phyloP scores from a whole-genome alignment of 2,888 invertebrate genomes.

The Invenusta paracnida region DNA sequence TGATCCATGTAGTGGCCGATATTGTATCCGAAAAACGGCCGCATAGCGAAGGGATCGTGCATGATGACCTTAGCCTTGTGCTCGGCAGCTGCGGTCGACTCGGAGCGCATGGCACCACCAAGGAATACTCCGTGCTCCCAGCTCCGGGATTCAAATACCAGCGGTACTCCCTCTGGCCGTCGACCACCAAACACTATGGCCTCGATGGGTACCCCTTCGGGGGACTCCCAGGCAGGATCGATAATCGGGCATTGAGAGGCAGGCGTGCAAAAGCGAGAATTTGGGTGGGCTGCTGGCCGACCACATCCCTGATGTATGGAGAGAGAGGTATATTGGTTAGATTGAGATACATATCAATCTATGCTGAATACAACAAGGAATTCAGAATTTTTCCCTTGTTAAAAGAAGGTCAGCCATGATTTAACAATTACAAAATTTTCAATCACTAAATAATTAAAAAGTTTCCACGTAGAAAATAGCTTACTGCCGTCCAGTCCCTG shows the following conservation, averaged over 20 bases:
- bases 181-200: constrained; percentile 51
- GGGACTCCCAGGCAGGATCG: constrained; percentile 49
- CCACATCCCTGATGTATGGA: constrained; percentile 13
- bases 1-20: constrained; percentile 51
- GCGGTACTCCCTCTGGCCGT: constrained; percentile 51
- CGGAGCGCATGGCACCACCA: constrained; percentile 52
- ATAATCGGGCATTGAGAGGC: constrained; percentile 51
- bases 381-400: no score
- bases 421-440: background rate
- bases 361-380: no score
- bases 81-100: constrained; percentile 54
- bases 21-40: constrained; percentile 55
- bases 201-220: constrained; percentile 50
- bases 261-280: constrained; percentile 50
- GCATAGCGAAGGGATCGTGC: constrained; percentile 55
- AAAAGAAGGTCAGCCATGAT: no score
- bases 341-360: no score
- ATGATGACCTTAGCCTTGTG: constrained; percentile 50
- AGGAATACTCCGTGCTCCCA: constrained; percentile 56
- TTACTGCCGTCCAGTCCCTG: constrained; percentile 41
- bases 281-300: constrained; percentile 50
- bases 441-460: background rate
- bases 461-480: background rate
- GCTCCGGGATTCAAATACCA: constrained; percentile 52
- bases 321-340: background rate